These are phyloP conservation scores for Spatula versicolor DNA, from an alignment of 2,797 vertebrate species.

Conservation along the genomic window DNA sequence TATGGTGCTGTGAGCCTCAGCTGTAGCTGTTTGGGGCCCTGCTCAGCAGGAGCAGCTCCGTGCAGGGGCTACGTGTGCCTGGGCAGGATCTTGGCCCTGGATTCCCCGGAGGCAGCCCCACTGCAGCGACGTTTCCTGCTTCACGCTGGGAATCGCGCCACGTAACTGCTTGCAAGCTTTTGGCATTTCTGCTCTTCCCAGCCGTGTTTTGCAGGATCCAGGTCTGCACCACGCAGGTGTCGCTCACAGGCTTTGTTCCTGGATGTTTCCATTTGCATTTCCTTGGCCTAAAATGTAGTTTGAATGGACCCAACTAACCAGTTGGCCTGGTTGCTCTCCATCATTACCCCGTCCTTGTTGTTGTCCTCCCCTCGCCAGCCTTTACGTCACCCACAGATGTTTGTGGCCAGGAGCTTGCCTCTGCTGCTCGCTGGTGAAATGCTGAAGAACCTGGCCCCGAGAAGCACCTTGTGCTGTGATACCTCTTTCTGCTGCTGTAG, in stretches of 20 bases:
- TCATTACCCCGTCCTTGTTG: neutral
- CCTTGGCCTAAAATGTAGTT: neutral
- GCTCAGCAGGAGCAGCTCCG: neutral
- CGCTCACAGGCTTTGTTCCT: neutral
- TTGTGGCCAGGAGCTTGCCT: neutral
- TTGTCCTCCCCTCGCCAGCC: neutral
- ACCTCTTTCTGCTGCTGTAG: neutral
- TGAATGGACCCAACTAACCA: slow-evolving; percentile 11
- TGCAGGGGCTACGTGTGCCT: accelerated
- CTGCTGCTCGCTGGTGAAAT: neutral
- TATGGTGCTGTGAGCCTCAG: accelerated
- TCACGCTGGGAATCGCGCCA: neutral
- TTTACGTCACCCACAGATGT: accelerated
- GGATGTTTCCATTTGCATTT: neutral
- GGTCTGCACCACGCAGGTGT: neutral
- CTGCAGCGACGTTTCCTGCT: neutral
- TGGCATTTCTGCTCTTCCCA: neutral
- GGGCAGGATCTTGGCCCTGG: accelerated
- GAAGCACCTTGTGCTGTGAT: neutral
- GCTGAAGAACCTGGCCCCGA: neutral
- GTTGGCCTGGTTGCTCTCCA: neutral
- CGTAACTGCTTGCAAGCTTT: neutral
- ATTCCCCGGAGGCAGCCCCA: neutral
- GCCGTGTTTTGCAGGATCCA: neutral
- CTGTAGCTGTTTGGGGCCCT: accelerated